These are phyloP conservation scores for Agraylea sexmaculata DNA, from an alignment of 1,140 invertebrate genomes.

Conservation along the genomic window DNA sequence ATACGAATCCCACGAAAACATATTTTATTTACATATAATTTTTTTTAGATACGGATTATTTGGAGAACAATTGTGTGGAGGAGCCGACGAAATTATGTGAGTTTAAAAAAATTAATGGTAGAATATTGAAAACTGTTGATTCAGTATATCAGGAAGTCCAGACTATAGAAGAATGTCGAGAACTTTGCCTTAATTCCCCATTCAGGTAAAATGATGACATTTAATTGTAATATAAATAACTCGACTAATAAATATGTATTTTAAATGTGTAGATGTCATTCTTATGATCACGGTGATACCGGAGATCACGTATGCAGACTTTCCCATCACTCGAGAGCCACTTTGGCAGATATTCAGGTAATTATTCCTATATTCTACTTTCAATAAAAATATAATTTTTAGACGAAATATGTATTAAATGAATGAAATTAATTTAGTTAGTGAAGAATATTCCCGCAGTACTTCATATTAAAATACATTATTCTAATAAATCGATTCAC, in stretches of 20 bases:
- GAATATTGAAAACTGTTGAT: conserved; percentile 87
- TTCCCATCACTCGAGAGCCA: conserved; percentile 80
- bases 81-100: conserved; percentile 85
- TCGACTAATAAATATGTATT: no score
- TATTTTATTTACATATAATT: no score
- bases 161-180: conserved; percentile 74
- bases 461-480: no score
- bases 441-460: no score
- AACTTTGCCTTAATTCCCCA: conserved; percentile 77
- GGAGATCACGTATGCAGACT: conserved; percentile 85
- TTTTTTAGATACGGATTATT: conserved; percentile 54
- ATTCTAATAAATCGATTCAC: no score
- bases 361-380: conserved; percentile 11
- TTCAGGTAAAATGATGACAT: conserved; percentile 39
- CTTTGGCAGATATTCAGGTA: conserved; percentile 77
- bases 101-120: conserved; percentile 76
- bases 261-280: conserved; percentile 72
- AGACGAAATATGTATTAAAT: background rate
- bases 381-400: conserved; percentile 6
- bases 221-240: background rate
- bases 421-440: no score
- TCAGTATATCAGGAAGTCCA: conserved; percentile 84
- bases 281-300: conserved; percentile 86
- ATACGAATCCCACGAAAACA: conserved; percentile 20
- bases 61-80: conserved; percentile 84